A percentile compares a stretch with the other conserved stretches of the same genome.
Evolutionary conservation across 2,888 invertebrate species (phyloP).

Genomic region (Vanessa cardui): DNA sequence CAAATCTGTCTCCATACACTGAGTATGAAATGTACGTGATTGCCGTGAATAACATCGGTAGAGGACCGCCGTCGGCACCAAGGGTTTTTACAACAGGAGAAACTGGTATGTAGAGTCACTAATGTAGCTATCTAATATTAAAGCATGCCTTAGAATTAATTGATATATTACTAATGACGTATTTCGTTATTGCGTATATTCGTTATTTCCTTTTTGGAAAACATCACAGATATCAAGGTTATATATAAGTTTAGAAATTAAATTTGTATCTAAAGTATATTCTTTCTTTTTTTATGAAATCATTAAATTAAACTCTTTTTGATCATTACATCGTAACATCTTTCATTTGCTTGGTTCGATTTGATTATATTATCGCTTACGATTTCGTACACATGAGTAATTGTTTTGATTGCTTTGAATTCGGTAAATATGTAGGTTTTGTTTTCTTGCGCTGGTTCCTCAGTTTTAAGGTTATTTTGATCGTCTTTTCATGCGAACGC

Average conservation of each 20-base stretch:
- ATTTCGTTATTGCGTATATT: too few species aligned
- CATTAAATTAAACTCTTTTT: not conserved
- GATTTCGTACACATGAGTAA: conserved; percentile 46
- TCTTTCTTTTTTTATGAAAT: not conserved
- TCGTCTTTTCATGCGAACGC: conserved; percentile 77
- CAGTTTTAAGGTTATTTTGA: conserved; percentile 74
- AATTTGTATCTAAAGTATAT: not conserved
- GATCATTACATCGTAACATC: conserved; percentile 35
- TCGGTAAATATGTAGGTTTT: conserved; percentile 60
- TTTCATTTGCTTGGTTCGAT: conserved; percentile 48
- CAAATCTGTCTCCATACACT: conserved; percentile 95
- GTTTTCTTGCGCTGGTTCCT: conserved; percentile 63
- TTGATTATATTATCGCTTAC: conserved; percentile 51
- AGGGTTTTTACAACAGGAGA: conserved; percentile 97
- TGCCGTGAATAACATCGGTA: conserved; percentile 96
- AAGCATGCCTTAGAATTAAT: conserved; percentile 12
- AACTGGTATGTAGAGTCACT: conserved; percentile 87
- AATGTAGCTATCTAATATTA: not conserved
- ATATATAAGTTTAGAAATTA: not conserved
- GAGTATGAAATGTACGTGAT: conserved; percentile 98
- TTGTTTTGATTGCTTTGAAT: conserved; percentile 62
- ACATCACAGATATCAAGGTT: not conserved
- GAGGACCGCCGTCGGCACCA: conserved; percentile 94
- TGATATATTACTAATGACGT: not conserved
- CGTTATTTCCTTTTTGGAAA: not conserved